Percentiles rank a stretch among this genome's conserved stretches.
Evolutionary conservation across 2,888 invertebrate species (phyloP).

Genomic region (Strigamia maritima): DNA sequence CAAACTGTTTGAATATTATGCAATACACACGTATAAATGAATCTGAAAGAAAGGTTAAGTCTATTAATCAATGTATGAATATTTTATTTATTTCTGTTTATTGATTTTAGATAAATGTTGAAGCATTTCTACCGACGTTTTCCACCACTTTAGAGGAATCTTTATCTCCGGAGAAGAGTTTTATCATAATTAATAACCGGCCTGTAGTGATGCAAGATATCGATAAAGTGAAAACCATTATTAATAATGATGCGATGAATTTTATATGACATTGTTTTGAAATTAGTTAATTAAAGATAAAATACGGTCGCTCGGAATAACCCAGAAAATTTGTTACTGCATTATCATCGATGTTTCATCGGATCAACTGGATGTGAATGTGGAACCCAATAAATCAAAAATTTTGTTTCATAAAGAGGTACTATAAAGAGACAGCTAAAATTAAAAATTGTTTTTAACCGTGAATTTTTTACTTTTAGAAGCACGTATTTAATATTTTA

Average conservation of each 20-base stretch:
- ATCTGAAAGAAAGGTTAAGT: constrained; percentile 42
- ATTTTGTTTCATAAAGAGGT: constrained; percentile 58
- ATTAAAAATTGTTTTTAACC: neutral
- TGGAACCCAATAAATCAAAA: constrained; percentile 62
- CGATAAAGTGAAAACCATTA: constrained; percentile 57
- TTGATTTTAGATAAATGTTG: neutral
- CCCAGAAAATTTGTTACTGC: constrained; percentile 8
- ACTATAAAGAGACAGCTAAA: neutral
- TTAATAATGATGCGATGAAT: neutral
- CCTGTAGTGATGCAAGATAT: constrained; percentile 58
- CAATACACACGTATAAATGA: constrained; percentile 36
- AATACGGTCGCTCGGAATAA: neutral
- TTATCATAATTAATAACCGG: constrained; percentile 58
- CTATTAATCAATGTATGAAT: neutral
- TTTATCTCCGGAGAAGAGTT: constrained; percentile 48
- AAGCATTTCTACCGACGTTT: neutral
- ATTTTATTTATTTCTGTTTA: neutral
- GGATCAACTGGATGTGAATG: constrained; percentile 59
- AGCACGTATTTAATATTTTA: neutral
- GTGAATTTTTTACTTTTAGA: neutral
- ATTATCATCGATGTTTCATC: constrained; percentile 54
- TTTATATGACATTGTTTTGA: neutral
- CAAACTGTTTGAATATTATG: constrained; percentile 39
- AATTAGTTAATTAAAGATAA: neutral
- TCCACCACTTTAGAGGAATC: neutral